phyloP scores from a whole-genome alignment of 1,140 invertebrate species.

The Nephotettix cincticeps region DNA sequence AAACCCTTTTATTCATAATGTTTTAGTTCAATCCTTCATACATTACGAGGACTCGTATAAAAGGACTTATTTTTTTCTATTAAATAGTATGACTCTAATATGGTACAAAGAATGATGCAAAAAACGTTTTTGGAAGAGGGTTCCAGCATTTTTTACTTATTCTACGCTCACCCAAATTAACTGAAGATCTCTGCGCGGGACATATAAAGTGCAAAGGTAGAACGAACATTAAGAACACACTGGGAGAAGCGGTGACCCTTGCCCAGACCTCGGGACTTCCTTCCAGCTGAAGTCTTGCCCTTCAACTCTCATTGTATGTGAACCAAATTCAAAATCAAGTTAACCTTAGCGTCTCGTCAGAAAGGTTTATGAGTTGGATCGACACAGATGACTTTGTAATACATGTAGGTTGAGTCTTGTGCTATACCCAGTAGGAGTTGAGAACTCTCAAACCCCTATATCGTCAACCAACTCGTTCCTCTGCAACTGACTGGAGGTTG shows the following conservation, averaged over 20 bases:
- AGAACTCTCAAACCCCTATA: slow-evolving; percentile 91
- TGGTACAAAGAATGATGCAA: too few relatives aligned
- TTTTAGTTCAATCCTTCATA: too few relatives aligned
- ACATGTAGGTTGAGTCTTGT: slow-evolving; percentile 99
- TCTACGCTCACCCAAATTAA: too few relatives aligned
- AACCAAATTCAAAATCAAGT: slow-evolving; percentile 97
- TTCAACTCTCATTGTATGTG: slow-evolving; percentile 98
- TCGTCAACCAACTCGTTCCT: slow-evolving; percentile 93
- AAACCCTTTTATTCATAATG: too few relatives aligned
- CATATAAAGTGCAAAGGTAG: too few relatives aligned
- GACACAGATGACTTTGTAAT: slow-evolving; percentile 94
- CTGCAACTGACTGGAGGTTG: slow-evolving; percentile 94
- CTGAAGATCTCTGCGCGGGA: too few relatives aligned
- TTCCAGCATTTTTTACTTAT: too few relatives aligned
- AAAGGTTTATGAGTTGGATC: slow-evolving; percentile 96
- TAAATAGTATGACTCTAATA: too few relatives aligned
- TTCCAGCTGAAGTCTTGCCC: slow-evolving; percentile 94
- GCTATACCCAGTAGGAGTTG: slow-evolving; percentile 99
- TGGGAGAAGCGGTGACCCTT: slow-evolving; percentile 94
- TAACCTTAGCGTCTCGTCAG: slow-evolving; percentile 90
- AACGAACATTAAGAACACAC: too few relatives aligned
- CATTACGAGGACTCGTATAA: too few relatives aligned
- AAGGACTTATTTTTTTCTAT: too few relatives aligned
- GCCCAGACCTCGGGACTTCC: slow-evolving; percentile 94
- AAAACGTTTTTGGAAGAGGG: too few relatives aligned